These are phyloP conservation scores for Leucophora obtusa DNA, from an alignment of 2,888 invertebrate species.

Conservation along the genomic window DNA sequence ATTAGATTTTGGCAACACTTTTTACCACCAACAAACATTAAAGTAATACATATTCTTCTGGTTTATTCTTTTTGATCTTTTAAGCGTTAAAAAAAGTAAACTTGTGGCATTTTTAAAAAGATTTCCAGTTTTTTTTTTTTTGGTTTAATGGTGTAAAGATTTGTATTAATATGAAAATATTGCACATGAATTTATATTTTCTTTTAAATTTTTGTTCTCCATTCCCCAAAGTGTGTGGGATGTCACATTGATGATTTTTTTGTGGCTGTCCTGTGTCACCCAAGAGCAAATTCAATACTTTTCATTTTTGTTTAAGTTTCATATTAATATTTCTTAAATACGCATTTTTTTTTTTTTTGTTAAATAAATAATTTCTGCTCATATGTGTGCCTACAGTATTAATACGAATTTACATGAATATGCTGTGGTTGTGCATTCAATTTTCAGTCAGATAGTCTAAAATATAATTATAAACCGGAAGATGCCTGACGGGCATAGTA, in stretches of 20 bases:
- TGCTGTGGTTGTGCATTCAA: background rate
- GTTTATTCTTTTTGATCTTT: conserved; percentile 47
- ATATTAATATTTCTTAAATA: background rate
- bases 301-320: background rate
- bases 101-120: background rate
- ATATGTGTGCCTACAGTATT: conserved; percentile 17
- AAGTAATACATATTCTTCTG: background rate
- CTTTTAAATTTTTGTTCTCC: background rate
- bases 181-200: conserved; percentile 21
- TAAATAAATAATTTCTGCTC: conserved; percentile 14
- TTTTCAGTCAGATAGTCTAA: background rate
- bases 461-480: conserved; percentile 51
- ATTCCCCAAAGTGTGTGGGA: conserved; percentile 45
- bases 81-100: conserved; percentile 14
- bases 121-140: background rate
- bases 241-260: conserved; percentile 41
- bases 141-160: background rate
- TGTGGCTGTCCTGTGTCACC: conserved; percentile 23
- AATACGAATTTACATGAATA: background rate
- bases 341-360: background rate
- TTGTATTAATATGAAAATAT: background rate
- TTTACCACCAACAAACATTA: background rate
- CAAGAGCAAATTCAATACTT: conserved; percentile 27
- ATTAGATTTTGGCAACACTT: background rate
- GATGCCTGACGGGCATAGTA: conserved; percentile 32